Base-by-base conservation (phyloP, 2,113 vertebrate genomes). In the Brachyhypopomus gauderio region DNA sequence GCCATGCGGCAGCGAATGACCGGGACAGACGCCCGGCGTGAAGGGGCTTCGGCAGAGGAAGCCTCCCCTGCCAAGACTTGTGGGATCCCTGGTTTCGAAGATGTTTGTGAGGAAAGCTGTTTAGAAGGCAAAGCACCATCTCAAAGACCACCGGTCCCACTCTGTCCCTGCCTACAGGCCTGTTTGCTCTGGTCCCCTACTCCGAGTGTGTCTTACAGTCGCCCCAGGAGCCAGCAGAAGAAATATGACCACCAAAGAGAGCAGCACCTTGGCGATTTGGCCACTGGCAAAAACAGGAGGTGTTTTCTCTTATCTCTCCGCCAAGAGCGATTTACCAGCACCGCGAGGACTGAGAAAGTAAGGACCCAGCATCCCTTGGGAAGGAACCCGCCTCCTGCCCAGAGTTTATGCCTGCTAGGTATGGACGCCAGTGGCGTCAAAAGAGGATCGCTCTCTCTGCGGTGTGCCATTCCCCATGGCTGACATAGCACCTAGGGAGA, bases 1-100 rank as follows among this genome's bases (percentile, higher is more conserved):
- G 87, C 87, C 77, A 77, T 76, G 83, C 86, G 84, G 87, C 41
- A 88, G 90, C 85, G 87, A 92, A 90, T 86, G 85, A 88, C 74
- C 77, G 77, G 22, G 30, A 55, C 82, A 83, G 79, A 22, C 3
- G 36, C 84, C 80, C 73, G 81, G 83, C 77, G 30, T 23, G 82
- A 73, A 85, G 81, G 55, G 69, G 88, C 81, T 86, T 86, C 82
- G 52, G 85, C 45, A 41, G 83, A 81, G 62, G 22, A 27, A 59
- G 48, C 17, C 52, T 17, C 27, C 19, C 73, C 78, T 83, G 78
- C 83, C 80, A 83, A 85, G 63, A 79, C 78, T 52, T 85, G 84
- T 71, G 84, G 83, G 76, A 88, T 84, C 83, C 77, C 72, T 83
- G 83, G 82, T 89, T 89, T 83, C 78, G 63, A 58, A 55, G 71